A percentile compares a stretch with the other conserved stretches of the same genome.
Evolutionary conservation across 1,140 invertebrate genomes (phyloP).

Genomic region (Psilanteris sp.): DNA sequence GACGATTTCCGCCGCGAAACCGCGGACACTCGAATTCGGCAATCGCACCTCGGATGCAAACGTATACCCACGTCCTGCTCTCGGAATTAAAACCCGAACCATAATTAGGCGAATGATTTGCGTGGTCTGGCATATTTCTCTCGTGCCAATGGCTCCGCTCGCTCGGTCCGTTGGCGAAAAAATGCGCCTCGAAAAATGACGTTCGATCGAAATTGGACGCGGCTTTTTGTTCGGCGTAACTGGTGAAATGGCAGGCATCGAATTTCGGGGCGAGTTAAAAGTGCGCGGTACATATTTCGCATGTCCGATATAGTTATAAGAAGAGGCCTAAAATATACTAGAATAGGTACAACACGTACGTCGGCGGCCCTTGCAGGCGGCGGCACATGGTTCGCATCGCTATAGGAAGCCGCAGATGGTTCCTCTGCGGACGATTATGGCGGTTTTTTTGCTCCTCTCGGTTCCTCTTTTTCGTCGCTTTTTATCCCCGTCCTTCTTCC

Average conservation of each 20-base stretch:
- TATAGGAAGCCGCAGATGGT: constrained; percentile 72
- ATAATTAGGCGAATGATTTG: too few relatives aligned
- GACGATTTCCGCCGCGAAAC: too few relatives aligned
- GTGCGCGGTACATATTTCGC: constrained; percentile 46
- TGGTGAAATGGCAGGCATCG: constrained; percentile 23
- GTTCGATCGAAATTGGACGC: constrained; percentile 24
- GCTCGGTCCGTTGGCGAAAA: neutral
- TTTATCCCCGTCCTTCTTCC: neutral
- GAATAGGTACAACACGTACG: constrained; percentile 50
- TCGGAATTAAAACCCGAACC: too few relatives aligned
- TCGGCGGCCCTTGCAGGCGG: constrained; percentile 62
- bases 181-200: too few relatives aligned
- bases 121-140: too few relatives aligned
- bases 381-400: constrained; percentile 69
- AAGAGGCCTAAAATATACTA: constrained; percentile 47
- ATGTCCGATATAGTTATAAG: constrained; percentile 49
- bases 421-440: constrained; percentile 70
- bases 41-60: too few relatives aligned
- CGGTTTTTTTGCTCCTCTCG: constrained; percentile 57
- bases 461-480: constrained; percentile 7
- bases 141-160: too few relatives aligned
- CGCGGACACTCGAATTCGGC: too few relatives aligned
- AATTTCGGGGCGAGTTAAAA: constrained; percentile 37
- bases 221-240: constrained; percentile 23
- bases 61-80: too few relatives aligned